Conservation (phyloP, 1,140 invertebrate species). For the Vanessa tameamea region DNA sequence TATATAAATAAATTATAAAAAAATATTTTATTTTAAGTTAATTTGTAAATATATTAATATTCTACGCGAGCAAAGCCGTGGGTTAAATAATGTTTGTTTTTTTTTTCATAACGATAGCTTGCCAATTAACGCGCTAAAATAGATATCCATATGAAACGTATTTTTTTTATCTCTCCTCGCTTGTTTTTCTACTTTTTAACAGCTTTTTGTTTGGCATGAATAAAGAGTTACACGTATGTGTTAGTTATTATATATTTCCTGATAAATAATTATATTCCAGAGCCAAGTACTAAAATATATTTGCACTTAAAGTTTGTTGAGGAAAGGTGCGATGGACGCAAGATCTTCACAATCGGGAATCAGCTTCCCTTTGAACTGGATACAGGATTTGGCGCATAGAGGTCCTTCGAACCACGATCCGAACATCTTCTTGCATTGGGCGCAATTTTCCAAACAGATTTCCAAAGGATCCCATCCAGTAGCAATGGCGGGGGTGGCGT, state of each 20-base stretch:
- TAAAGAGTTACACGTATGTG: background rate
- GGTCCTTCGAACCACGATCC: conserved; percentile 91
- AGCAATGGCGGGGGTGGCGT: conserved; percentile 37
- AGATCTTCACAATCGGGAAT: conserved; percentile 92
- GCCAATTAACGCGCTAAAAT: too few species aligned
- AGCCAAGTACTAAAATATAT: background rate
- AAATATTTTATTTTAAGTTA: too few species aligned
- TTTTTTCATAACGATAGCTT: too few species aligned
- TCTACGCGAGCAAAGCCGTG: too few species aligned
- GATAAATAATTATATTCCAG: background rate
- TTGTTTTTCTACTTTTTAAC: background rate
- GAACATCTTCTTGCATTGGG: conserved; percentile 93
- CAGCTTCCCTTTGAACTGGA: conserved; percentile 89
- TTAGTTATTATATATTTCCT: background rate
- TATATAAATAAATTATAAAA: too few species aligned
- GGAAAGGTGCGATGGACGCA: conserved; percentile 88
- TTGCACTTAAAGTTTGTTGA: conserved; percentile 82
- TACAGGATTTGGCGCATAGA: conserved; percentile 89
- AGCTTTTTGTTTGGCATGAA: background rate
- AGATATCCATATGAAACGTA: too few species aligned
- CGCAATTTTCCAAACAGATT: conserved; percentile 91
- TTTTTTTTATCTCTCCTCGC: too few species aligned
- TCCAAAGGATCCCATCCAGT: conserved; percentile 76
- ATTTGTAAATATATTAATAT: too few species aligned
- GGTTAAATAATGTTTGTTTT: too few species aligned